These are phyloP conservation scores for Amblyraja radiata DNA, from an alignment of 2,797 vertebrate genomes.

Conservation along the genomic window DNA sequence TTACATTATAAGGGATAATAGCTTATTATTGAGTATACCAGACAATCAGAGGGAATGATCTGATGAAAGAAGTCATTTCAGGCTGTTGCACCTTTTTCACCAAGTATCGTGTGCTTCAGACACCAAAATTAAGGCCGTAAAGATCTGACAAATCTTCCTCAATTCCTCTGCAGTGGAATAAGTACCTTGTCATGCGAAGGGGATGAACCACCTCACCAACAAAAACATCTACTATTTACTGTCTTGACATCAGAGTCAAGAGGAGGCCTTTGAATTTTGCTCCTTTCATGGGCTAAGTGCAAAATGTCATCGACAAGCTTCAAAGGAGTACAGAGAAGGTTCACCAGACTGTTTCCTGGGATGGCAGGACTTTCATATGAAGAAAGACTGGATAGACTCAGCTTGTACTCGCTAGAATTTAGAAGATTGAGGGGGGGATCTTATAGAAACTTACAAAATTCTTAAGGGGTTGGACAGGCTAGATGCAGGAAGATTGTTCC, in stretches of 20 bases:
- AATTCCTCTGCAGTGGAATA: not conserved
- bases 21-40: not conserved
- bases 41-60: not conserved
- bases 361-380: too few relatives aligned
- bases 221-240: not conserved
- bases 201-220: not conserved
- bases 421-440: too few relatives aligned
- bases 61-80: not conserved
- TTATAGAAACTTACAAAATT: too few relatives aligned
- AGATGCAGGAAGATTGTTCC: too few relatives aligned
- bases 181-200: not conserved
- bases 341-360: too few relatives aligned
- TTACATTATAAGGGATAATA: not conserved
- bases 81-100: not conserved
- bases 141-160: not conserved
- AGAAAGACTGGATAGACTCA: too few relatives aligned
- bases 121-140: not conserved
- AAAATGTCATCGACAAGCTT: not conserved
- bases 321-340: too few relatives aligned
- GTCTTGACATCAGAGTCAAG: not conserved
- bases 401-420: too few relatives aligned
- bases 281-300: not conserved
- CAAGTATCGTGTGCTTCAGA: not conserved
- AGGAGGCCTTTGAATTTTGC: not conserved
- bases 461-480: too few relatives aligned